A percentile compares a stretch with the other conserved stretches of the same genome.
These are phyloP conservation scores for Sparus aurata DNA, from an alignment of 2,797 vertebrate genomes.

Conservation along the genomic window DNA sequence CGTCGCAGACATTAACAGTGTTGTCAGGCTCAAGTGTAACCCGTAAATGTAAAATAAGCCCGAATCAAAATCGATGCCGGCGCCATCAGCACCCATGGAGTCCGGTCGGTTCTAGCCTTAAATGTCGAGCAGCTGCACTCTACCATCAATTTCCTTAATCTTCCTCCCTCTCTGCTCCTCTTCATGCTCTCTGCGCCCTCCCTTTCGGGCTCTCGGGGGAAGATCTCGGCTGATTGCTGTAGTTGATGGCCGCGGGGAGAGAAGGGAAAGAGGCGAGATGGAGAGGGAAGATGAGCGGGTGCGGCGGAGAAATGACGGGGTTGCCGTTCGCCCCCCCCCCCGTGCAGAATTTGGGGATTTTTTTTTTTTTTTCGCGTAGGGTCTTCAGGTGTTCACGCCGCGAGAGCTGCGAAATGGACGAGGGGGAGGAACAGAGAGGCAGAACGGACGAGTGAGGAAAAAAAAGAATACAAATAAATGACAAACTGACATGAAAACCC, in stretches of 20 bases:
- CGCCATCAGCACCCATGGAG: conserved; percentile 26
- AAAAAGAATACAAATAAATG: conserved; percentile 43
- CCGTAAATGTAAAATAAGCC: conserved; percentile 15
- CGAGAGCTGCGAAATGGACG: conserved; percentile 54
- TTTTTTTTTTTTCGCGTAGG: too few species aligned
- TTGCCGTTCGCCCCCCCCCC: conserved; percentile 58
- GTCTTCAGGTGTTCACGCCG: conserved; percentile 58
- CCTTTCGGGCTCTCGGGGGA: conserved; percentile 39
- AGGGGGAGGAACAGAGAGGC: conserved; percentile 25
- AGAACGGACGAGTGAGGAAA: conserved; percentile 39
- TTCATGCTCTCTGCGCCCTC: conserved; percentile 42
- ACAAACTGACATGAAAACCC: conserved; percentile 52
- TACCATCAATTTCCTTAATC: conserved; percentile 53
- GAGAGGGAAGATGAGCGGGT: conserved; percentile 69
- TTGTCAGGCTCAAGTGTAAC: neutral
- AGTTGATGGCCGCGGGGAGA: conserved; percentile 62
- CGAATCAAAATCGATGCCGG: conserved; percentile 29
- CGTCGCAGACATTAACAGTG: neutral
- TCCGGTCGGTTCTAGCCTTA: conserved; percentile 38
- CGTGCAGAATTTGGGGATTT: conserved; percentile 46
- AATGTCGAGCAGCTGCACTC: conserved; percentile 74
- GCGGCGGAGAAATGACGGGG: conserved; percentile 56
- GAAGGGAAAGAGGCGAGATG: conserved; percentile 55
- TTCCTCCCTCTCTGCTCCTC: conserved; percentile 54
- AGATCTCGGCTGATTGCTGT: conserved; percentile 74